Evolutionary conservation across 2,888 invertebrate genomes (phyloP), one percentile per base, ranked within the genome.

Genomic region (Oligia fasciuncula): DNA sequence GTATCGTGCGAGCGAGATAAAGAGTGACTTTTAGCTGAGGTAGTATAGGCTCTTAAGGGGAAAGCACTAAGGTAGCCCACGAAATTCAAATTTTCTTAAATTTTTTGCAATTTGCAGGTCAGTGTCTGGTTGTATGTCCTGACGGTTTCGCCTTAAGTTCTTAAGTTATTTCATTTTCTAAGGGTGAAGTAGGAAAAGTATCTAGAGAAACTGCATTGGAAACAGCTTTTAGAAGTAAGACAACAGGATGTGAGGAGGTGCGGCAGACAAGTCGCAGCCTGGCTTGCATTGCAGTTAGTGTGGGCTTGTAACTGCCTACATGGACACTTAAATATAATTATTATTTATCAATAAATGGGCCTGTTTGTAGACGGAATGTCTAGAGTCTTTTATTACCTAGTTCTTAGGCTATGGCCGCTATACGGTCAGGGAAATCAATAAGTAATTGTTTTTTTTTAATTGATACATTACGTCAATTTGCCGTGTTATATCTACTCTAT

Each of bases 311-410:
- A 51, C 49, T 29, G 17, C 63, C 43, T 14, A 3, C 9, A 46
- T 51, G 29, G 17, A 51, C 43, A 79, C 43, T 79, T 35, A 79
- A 79, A 80, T 81, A 40, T 80, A 79, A 79, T 54, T n/a, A 35
- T 49, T 66, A 63, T 35, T 17, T 66, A 40, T 46, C 8, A 49
- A 57, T 77, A n/a, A 23, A 46, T n/a, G 6, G 3, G 29, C 46
- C 19, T 35, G 46, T 54, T 46, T 46, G 19, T 46, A n/a, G 11
- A 80, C 6, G 43, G 29, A 43, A 80, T 46, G n/a, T 46, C 35
- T 46, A 35, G n/a, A 14, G n/a, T n/a, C 1, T 80, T 68, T 46
- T 29, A 68, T 54, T 46, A n/a, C 14, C 54, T 67, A 54, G 67
- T 54, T 77, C 35, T n/a, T n/a, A 63, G 13, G 13, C 13, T 51